phyloP scores from a whole-genome alignment of 1,140 invertebrate species.

The Stenopsyche tienmushanensis region DNA sequence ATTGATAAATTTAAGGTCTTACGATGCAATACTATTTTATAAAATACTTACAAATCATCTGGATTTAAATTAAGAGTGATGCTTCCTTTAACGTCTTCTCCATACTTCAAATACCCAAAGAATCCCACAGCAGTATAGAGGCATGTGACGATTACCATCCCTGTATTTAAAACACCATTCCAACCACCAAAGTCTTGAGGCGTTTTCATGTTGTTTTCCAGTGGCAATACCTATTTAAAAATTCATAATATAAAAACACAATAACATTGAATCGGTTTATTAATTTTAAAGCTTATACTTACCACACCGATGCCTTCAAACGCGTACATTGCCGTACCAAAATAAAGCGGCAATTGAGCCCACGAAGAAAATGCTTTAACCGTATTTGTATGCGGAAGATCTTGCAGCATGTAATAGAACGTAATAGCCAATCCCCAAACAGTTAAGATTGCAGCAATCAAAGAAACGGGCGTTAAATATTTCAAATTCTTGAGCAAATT shows the following conservation, averaged over 20 bases:
- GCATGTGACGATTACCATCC: slow-evolving; percentile 81
- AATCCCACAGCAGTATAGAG: slow-evolving; percentile 86
- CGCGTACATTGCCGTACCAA: slow-evolving; percentile 86
- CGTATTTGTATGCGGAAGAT: slow-evolving; percentile 64
- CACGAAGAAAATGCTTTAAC: slow-evolving; percentile 66
- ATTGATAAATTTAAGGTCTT: background rate
- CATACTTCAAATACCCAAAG: slow-evolving; percentile 89
- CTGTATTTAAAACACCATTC: slow-evolving; percentile 83
- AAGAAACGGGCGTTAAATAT: slow-evolving; percentile 77
- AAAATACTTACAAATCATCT: slow-evolving; percentile 66
- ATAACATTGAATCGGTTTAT: too few relatives aligned
- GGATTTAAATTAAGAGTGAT: slow-evolving; percentile 82
- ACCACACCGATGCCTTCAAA: slow-evolving; percentile 85
- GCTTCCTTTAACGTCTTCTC: slow-evolving; percentile 73
- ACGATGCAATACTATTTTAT: background rate
- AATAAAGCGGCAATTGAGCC: slow-evolving; percentile 73
- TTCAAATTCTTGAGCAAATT: slow-evolving; percentile 81
- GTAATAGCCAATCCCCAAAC: slow-evolving; percentile 69
- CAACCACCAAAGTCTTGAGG: slow-evolving; percentile 80
- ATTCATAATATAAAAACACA: background rate
- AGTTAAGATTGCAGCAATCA: slow-evolving; percentile 75
- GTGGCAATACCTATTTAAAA: slow-evolving; percentile 67
- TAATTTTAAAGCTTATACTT: slow-evolving; percentile 48
- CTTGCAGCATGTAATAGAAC: slow-evolving; percentile 80
- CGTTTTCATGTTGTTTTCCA: slow-evolving; percentile 88